phyloP scores from a whole-genome alignment of 2,888 invertebrate species.

The Fabriciana adippe region DNA sequence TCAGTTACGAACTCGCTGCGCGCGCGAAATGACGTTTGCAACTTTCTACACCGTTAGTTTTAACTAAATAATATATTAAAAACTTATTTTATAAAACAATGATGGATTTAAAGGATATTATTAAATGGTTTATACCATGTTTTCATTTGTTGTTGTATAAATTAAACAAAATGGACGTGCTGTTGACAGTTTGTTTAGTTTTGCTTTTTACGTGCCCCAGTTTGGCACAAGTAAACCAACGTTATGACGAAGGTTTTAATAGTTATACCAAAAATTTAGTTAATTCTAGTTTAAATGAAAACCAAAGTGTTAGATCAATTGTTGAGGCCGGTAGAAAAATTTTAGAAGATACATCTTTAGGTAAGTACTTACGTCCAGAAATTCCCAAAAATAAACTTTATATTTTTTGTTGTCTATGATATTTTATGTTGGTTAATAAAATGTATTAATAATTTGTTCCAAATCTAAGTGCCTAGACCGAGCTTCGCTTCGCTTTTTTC shows the following conservation, averaged over 20 bases:
- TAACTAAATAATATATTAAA: conserved; percentile 26
- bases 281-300: conserved; percentile 39
- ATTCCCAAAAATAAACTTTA: background rate
- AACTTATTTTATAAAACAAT: conserved; percentile 42
- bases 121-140: conserved; percentile 77
- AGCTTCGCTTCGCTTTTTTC: no score
- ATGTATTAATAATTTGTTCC: no score
- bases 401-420: background rate
- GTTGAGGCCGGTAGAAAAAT: background rate
- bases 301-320: conserved; percentile 30
- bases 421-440: no score
- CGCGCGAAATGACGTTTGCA: conserved; percentile 57
- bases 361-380: conserved; percentile 31
- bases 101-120: conserved; percentile 77
- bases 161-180: conserved; percentile 50
- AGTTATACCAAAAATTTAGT: conserved; percentile 52
- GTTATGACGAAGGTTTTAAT: conserved; percentile 47
- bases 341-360: conserved; percentile 26
- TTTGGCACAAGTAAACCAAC: conserved; percentile 51
- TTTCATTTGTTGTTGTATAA: conserved; percentile 63
- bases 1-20: conserved; percentile 54
- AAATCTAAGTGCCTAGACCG: no score
- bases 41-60: background rate
- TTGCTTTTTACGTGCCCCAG: conserved; percentile 60
- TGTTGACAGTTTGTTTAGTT: conserved; percentile 59